Evolutionary conservation across 2,888 invertebrate genomes (phyloP).

Genomic region (Nysson spinosus): DNA sequence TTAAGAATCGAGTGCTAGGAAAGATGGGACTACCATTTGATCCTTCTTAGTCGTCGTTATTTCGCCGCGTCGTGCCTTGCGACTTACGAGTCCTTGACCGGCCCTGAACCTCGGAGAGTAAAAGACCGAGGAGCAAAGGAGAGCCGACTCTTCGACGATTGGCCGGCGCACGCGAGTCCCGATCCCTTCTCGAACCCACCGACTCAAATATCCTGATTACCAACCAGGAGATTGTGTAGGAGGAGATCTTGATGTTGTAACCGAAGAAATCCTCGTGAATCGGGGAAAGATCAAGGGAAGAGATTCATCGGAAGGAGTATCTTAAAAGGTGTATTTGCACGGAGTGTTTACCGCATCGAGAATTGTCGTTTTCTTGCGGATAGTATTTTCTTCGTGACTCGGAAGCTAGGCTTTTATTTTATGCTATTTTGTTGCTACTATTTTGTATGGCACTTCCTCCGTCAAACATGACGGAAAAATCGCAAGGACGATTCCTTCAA

Average conservation of each 20-base stretch:
- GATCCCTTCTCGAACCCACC: conserved; percentile 62
- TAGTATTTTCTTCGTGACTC: no score
- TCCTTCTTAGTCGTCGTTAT: neutral
- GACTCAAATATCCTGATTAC: conserved; percentile 71
- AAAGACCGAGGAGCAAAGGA: no score
- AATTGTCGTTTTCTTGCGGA: no score
- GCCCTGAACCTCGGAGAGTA: conserved; percentile 75
- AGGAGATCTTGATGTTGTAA: conserved; percentile 32
- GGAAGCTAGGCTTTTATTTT: no score
- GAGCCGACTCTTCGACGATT: conserved; percentile 58
- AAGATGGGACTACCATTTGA: neutral
- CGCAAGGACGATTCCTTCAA: no score
- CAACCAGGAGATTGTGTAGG: conserved; percentile 41
- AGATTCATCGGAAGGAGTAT: neutral
- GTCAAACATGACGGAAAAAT: no score
- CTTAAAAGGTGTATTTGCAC: no score
- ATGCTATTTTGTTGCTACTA: no score
- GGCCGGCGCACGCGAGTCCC: conserved; percentile 60
- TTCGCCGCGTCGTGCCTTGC: neutral
- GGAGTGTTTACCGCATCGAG: no score
- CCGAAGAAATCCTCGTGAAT: no score
- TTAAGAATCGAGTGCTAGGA: no score
- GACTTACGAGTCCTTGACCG: conserved; percentile 75
- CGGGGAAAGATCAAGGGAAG: conserved; percentile 20
- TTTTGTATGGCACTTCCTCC: no score